Evolutionary conservation across 2,797 vertebrate species (phyloP), one percentile per base, ranked within the genome.

Genomic region (Labeo calbasu): DNA sequence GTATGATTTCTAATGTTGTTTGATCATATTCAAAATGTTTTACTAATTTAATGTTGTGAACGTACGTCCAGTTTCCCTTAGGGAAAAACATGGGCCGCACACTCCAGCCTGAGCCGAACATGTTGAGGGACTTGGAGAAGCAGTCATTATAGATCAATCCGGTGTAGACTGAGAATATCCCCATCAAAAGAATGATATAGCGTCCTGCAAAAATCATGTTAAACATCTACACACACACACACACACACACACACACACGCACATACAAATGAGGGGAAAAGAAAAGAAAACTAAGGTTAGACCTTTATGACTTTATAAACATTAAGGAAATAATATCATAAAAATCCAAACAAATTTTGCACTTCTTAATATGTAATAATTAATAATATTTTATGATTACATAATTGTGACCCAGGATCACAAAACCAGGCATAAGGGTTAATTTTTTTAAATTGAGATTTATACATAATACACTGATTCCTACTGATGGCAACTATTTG

Each of bases 81-180:
- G 12, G 46, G 36, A 82, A 73, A 70, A 99, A 99, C 98, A 99
- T 99, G 0, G 97, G 96, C 82, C 97, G 93, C 57, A 99, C 97
- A 0, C 98, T 99, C 98, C 98, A 99, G 0, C 97, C 96, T 3
- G 98, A 99, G 1, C 98, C 97, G 0, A 99, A 99, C 95, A 99
- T 96, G 88, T 99, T 99, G 46, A 99, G 96, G 1, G 98, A 97
- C 88, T 99, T 99, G 88, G 98, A 99, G 94, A 99, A 99, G 92
- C 98, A 99, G 91, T 99, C 98, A 0, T 99, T 99, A 92, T 99
- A 99, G 92, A 99, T 99, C 87, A 99, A 90, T 43, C 98, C 98
- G 0, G 98, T 99, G 92, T 99, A 99, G 5, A 96, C 92, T 78
- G 98, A 99, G 93, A 99, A 99, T 15, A 96, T 36, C 0, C 98